Conservation (phyloP, 2,888 invertebrate species). For the Incurvaria masculella region DNA sequence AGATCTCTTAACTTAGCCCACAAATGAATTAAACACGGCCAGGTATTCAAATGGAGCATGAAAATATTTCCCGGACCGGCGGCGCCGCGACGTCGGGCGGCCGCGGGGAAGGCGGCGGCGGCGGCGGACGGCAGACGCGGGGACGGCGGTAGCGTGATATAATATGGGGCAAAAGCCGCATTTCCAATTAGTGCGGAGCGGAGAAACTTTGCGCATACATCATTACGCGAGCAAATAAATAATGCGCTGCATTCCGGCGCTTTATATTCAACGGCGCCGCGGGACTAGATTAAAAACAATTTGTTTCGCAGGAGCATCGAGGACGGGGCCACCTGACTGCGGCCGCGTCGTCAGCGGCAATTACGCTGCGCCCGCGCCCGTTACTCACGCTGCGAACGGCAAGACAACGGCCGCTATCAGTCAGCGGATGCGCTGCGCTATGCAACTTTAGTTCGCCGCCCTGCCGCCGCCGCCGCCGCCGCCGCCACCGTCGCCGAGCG, state of each 20-base stretch:
- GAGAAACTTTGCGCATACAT: background rate
- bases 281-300: constrained; percentile 32
- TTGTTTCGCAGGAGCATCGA: constrained; percentile 26
- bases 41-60: background rate
- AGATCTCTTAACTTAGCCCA: too few relatives aligned
- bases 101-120: too few relatives aligned
- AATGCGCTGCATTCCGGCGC: background rate
- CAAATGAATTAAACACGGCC: too few relatives aligned
- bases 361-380: constrained; percentile 31
- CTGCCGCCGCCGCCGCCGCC: too few relatives aligned
- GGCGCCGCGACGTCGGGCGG: too few relatives aligned
- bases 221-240: background rate
- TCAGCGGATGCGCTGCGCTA: background rate
- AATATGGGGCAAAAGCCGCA: background rate
- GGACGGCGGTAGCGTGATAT: background rate
- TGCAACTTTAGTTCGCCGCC: background rate
- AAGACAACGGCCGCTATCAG: background rate
- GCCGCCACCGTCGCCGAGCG: too few relatives aligned
- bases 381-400: constrained; percentile 27
- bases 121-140: too few relatives aligned
- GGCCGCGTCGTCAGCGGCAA: constrained; percentile 30
- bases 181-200: background rate
- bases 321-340: constrained; percentile 18
- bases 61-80: background rate
- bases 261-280: constrained; percentile 17